Conservation (phyloP, 2,888 invertebrate species). For the Eupsilia transversa region DNA sequence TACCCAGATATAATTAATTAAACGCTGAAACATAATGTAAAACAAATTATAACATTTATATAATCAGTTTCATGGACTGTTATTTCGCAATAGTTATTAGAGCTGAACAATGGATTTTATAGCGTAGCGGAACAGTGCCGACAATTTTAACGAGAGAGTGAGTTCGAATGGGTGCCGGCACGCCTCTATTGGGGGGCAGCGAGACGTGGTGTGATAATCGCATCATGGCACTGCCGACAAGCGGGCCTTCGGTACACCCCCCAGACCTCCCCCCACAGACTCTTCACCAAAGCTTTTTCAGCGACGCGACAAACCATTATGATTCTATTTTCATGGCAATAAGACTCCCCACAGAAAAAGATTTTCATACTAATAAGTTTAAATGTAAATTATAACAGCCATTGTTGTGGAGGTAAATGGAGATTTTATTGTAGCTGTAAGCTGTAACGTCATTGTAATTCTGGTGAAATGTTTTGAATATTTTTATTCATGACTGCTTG, state of each 20-base stretch:
- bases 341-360: conserved; percentile 77
- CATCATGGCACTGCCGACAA: conserved; percentile 88
- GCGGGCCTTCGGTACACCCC: conserved; percentile 66
- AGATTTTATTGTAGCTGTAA: conserved; percentile 52
- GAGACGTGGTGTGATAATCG: conserved; percentile 93
- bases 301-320: conserved; percentile 88
- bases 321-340: conserved; percentile 87
- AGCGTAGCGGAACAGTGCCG: conserved; percentile 86
- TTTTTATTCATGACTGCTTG: not conserved
- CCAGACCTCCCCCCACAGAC: conserved; percentile 66
- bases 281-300: conserved; percentile 80
- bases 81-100: conserved; percentile 89
- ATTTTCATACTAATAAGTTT: conserved; percentile 83
- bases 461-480: conserved; percentile 11
- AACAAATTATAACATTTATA: conserved; percentile 40
- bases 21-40: conserved; percentile 43
- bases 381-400: conserved; percentile 70
- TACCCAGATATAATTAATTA: conserved; percentile 11
- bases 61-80: conserved; percentile 85
- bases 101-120: conserved; percentile 88
- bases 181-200: conserved; percentile 90
- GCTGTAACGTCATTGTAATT: conserved; percentile 41
- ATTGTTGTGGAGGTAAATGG: conserved; percentile 66
- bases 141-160: conserved; percentile 89
- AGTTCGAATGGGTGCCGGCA: conserved; percentile 81